Conservation (phyloP, 2,888 invertebrate species). For the Lasioglossum marginatum region DNA sequence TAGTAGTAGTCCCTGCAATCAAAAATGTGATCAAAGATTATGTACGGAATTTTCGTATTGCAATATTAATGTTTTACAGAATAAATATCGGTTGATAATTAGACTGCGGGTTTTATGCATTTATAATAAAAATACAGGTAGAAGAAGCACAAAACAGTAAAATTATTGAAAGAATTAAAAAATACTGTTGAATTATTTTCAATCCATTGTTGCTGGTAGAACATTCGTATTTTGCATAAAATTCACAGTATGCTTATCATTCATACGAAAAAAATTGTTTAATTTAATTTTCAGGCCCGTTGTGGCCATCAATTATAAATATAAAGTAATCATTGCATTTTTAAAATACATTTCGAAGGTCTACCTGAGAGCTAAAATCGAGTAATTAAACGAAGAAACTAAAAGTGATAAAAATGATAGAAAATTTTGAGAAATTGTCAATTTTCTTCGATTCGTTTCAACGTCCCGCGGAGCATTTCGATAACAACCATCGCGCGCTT, state of each 20-base stretch:
- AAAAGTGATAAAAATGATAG: too few relatives aligned
- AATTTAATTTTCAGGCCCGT: too few relatives aligned
- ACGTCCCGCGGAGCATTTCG: background rate
- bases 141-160: background rate
- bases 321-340: too few relatives aligned
- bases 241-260: too few relatives aligned
- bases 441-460: background rate
- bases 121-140: background rate
- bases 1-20: conserved; percentile 90
- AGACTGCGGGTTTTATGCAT: background rate
- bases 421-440: background rate
- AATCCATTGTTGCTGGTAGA: background rate
- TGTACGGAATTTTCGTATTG: background rate
- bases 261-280: too few relatives aligned
- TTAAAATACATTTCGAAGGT: too few relatives aligned
- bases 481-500: background rate
- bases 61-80: background rate
- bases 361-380: too few relatives aligned
- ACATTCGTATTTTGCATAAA: too few relatives aligned
- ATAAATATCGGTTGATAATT: background rate
- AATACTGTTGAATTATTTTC: background rate
- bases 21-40: conserved; percentile 72
- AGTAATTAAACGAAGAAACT: too few relatives aligned
- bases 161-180: background rate
- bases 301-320: too few relatives aligned